phyloP scores from a whole-genome alignment of 2,113 vertebrate species.

The Etheostoma spectabile region DNA sequence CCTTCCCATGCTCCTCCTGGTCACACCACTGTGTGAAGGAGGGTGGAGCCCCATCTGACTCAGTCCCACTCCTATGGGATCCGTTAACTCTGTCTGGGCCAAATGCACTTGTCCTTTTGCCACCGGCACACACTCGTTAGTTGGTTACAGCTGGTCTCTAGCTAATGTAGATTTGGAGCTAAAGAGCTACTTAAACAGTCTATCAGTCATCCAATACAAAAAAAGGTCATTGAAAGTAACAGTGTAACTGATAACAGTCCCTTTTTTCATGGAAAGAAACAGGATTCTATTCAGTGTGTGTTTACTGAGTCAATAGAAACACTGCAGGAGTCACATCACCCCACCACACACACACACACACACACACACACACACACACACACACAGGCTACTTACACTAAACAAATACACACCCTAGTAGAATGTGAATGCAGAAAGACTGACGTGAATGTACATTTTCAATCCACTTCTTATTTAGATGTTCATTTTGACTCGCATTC shows the following conservation, averaged over 20 bases:
- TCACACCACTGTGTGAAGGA: constrained; percentile 67
- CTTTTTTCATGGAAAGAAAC: constrained; percentile 1
- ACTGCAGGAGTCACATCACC: constrained; percentile 7
- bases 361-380: neutral
- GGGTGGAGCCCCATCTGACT: constrained; percentile 44
- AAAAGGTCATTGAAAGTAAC: neutral
- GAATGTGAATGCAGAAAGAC: constrained; percentile 14
- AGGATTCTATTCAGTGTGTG: constrained; percentile 14
- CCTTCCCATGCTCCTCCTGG: constrained; percentile 59
- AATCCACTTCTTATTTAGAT: neutral
- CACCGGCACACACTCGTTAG: constrained; percentile 28
- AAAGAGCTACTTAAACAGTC: neutral
- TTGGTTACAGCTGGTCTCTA: neutral
- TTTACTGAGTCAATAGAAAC: constrained; percentile 53
- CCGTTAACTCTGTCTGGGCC: constrained; percentile 26
- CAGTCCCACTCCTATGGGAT: constrained; percentile 32
- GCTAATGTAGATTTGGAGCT: neutral
- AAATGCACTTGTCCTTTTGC: constrained; percentile 37
- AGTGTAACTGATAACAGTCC: neutral
- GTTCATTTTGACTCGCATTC: neutral
- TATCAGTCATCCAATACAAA: neutral
- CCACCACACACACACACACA: constrained; percentile 14
- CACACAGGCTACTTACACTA: neutral
- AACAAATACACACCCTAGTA: constrained; percentile 42
- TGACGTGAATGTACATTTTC: neutral